Base-by-base conservation (phyloP, 2,797 vertebrate genomes). In the Crossoptilon crossoptilon region DNA sequence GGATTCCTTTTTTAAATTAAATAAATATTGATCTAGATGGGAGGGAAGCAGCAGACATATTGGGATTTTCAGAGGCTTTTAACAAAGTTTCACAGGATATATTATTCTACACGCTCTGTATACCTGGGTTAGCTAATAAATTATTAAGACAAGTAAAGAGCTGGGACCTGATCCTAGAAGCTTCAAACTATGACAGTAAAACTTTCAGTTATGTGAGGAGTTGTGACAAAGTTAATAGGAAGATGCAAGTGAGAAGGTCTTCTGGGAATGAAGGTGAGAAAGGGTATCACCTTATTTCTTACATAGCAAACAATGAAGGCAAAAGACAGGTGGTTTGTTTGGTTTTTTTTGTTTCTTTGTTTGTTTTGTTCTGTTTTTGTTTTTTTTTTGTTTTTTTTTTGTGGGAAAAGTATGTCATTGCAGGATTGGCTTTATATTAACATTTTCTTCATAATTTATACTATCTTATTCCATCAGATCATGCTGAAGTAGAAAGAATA, bases 1-100 rank as follows among this genome's bases (percentile, higher is more conserved):
- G 95, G 91, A 96, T 97, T 96, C 81, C 91, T 96, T 96, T 96
- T 92, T 88, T 26, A 94, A 96, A 97, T 96, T 95, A 95, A 96
- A 97, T 97, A 95, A 96, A 95, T 95, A 97, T 96, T 96, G 97
- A 97, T 96, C 83, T 88, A 83, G 87, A 82, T 91, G 83, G 89
- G 93, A 95, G 93, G 35, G n/a, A 91, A 92, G 78, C 35, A 83
- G 69, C 78, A 93, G 88, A 91, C 49, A n/a, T 94, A 96, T 93
- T 10, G 84, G 64, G 87, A 91, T 95, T 92, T 92, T 94, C 80
- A 86, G 90, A 95, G 80, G 75, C 67, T 93, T 95, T 70, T 93
- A 94, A 90, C 67, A 84, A 74, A 93, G 77, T 93, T 96, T 94
- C 89, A 63, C 2, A 27, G 94, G 75, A 91, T 95, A 27, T 84